Evolutionary conservation across 2,888 invertebrate genomes (phyloP).

Genomic region (Pyrrhosoma nymphula): DNA sequence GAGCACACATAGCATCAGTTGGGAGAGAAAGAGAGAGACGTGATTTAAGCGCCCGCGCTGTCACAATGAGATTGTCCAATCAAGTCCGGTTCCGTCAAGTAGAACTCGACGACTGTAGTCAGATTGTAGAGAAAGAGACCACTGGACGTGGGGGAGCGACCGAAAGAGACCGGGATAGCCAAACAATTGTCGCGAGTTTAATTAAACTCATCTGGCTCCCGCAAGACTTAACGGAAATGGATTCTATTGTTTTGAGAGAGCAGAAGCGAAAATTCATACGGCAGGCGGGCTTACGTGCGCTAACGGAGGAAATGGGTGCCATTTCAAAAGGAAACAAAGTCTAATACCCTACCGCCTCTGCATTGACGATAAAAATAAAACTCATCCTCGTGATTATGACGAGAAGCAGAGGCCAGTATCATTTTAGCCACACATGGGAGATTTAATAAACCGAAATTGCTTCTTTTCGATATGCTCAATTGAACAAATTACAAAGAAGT

Average conservation of each 20-base stretch:
- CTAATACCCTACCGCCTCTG: neutral
- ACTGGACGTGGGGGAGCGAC: neutral
- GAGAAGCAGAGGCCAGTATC: too few relatives aligned
- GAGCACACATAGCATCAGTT: neutral
- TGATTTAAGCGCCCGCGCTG: conserved; percentile 1
- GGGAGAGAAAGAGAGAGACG: neutral
- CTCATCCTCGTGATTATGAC: too few relatives aligned
- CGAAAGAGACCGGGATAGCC: neutral
- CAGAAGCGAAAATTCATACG: neutral
- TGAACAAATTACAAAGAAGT: too few relatives aligned
- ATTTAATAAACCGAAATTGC: too few relatives aligned
- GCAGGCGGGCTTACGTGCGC: neutral
- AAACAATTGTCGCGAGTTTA: neutral
- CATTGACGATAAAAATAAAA: neutral
- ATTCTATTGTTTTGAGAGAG: neutral
- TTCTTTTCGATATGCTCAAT: too few relatives aligned
- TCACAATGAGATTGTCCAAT: conserved; percentile 10
- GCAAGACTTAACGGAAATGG: neutral
- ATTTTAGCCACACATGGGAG: too few relatives aligned
- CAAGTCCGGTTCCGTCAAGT: neutral
- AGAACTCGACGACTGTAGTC: neutral
- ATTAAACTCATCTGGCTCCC: conserved; percentile 9
- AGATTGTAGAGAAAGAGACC: neutral
- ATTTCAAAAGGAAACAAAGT: neutral
- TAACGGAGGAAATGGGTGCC: neutral